Conservation (phyloP, 2,797 vertebrate genomes). For the Myripristis jacobus region DNA sequence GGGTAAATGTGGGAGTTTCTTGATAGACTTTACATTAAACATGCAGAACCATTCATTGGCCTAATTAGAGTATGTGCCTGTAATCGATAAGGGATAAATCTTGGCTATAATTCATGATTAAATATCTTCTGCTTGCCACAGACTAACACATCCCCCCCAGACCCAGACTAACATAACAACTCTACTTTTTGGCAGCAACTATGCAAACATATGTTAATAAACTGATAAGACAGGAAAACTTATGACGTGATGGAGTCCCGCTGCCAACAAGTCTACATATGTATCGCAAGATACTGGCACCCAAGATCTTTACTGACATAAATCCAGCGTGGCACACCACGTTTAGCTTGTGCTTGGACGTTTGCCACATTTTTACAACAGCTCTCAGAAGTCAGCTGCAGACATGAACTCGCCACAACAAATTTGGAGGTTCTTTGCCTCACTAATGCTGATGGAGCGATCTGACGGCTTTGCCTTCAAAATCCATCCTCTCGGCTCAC, state of each 20-base stretch:
- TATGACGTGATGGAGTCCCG: background rate
- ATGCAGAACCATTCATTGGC: too few relatives aligned
- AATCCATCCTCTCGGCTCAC: background rate
- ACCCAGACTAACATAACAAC: background rate
- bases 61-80: too few relatives aligned
- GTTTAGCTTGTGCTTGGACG: background rate
- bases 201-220: conserved; percentile 2
- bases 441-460: background rate
- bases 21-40: too few relatives aligned
- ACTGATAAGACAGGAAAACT: conserved; percentile 1
- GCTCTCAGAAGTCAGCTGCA: background rate
- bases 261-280: background rate
- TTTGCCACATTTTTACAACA: background rate
- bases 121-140: background rate
- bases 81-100: background rate
- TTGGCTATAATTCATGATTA: background rate
- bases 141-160: background rate
- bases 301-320: background rate
- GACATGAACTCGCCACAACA: background rate
- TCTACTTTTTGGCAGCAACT: background rate
- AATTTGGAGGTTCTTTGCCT: background rate
- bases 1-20: too few relatives aligned
- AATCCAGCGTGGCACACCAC: background rate
- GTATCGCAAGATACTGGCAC: background rate
- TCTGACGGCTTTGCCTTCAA: background rate